phyloP scores from a whole-genome alignment of 2,888 invertebrate species.

The Drosophila anceps region DNA sequence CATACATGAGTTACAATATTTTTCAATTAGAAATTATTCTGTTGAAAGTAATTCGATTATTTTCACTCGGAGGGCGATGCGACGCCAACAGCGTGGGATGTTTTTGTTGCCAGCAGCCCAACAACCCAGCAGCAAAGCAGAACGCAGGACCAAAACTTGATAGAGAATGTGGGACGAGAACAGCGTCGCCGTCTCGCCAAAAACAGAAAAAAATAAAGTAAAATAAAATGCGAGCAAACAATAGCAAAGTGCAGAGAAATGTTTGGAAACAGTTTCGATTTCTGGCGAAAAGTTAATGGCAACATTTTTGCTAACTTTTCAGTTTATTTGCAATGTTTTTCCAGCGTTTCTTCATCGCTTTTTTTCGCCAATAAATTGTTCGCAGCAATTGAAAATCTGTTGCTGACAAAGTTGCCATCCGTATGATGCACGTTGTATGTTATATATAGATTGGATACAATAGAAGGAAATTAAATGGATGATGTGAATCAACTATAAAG shows the following conservation, averaged over 20 bases:
- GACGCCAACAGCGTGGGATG: conserved; percentile 58
- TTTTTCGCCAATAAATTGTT: conserved; percentile 53
- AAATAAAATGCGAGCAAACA: conserved; percentile 27
- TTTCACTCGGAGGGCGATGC: conserved; percentile 84
- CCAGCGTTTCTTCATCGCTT: neutral
- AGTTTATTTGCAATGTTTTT: conserved; percentile 62
- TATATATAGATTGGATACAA: neutral
- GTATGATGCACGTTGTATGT: conserved; percentile 40
- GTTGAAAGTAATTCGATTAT: conserved; percentile 86
- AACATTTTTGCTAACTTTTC: conserved; percentile 75
- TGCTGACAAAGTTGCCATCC: conserved; percentile 69
- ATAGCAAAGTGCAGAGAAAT: conserved; percentile 67
- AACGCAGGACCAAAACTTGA: conserved; percentile 13
- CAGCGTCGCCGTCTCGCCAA: conserved; percentile 51
- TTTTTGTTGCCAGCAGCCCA: conserved; percentile 37
- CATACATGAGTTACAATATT: conserved; percentile 85
- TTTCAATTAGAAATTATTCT: conserved; percentile 86
- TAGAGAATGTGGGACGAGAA: conserved; percentile 12
- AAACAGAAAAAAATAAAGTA: neutral
- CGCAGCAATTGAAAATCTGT: conserved; percentile 71
- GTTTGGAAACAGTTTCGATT: conserved; percentile 78
- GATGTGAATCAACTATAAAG: neutral
- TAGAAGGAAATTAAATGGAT: neutral
- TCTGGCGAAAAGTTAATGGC: conserved; percentile 70
- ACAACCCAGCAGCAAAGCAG: conserved; percentile 3